Base-by-base conservation (phyloP, 2,797 vertebrate species). In the Neopelma chrysocephalum region DNA sequence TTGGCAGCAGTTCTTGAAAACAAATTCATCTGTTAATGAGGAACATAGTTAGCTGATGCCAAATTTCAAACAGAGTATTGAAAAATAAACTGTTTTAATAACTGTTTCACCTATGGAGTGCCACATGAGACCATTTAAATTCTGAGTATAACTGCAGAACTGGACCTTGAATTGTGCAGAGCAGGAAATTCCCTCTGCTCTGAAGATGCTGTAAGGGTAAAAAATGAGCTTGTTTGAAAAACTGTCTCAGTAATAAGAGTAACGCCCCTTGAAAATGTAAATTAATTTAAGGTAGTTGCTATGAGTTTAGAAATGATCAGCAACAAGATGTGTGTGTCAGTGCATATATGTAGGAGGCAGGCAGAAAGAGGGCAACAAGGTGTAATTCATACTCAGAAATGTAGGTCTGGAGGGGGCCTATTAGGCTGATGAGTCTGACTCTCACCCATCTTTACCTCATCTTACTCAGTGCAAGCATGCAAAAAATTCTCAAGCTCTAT, bases 71-170 rank as follows among this genome's bases (percentile, higher is more conserved):
- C 23, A 83, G 42, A 47, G 78, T 95, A 95, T 75, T 75, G 68
- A 68, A 94, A 94, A 96, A 75, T 64, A 92, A 94, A 56, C 20
- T 92, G 2, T 81, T 76, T n/a, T 68, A 89, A 90, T 61, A 48
- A 58, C 76, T 58, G n/a, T 94, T 94, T 93, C 68, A 93, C 89
- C 71, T 72, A 87, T 68, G 73, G 29, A 94, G 32, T 78, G 26
- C 43, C 23, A 9, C 13, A 32, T 54, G 27, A 82, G 26, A 65
- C 14, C n/a, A 23, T 69, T 81, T 45, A 75, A 57, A 89, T 81
- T 70, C 57, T 57, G 25, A 90, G 11, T 11, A 15, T 45, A 87
- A 36, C 27, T 82, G 50, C 7, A 73, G 62, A 73, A 56, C 15
- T 61, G 58, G 26, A 48, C 29, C 70, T 79, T 54, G 32, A 72